phyloP scores from a whole-genome alignment of 2,113 vertebrate species.

The Psilopsiagon aymara region DNA sequence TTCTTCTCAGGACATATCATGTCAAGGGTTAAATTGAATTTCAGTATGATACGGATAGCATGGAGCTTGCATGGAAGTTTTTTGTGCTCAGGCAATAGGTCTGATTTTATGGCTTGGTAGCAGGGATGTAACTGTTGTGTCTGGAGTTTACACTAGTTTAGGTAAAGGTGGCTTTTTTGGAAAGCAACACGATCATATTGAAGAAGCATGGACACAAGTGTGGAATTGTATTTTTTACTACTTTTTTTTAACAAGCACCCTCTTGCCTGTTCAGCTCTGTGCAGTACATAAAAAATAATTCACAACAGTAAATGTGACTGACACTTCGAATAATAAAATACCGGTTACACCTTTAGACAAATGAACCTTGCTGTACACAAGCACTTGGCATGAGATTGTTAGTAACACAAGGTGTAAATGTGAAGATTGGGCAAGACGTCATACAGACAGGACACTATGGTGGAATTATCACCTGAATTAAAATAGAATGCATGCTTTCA shows the following conservation, averaged over 20 bases:
- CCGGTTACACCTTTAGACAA: background rate
- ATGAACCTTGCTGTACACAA: background rate
- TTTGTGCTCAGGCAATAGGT: background rate
- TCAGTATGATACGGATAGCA: background rate
- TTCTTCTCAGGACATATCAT: background rate
- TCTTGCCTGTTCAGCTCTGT: background rate
- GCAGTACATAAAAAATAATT: background rate
- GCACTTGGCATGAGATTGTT: background rate
- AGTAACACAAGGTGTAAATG: background rate
- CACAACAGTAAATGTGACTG: background rate
- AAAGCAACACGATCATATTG: background rate
- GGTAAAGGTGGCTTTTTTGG: background rate
- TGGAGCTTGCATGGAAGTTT: background rate
- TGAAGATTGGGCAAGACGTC: background rate
- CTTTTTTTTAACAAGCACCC: background rate
- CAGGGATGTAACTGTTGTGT: background rate
- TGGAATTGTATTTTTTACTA: background rate
- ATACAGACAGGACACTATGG: background rate
- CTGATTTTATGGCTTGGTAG: background rate
- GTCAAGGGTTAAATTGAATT: conserved; percentile 14
- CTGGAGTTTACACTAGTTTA: background rate
- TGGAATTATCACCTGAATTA: background rate
- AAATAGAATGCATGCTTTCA: background rate
- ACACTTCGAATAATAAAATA: background rate
- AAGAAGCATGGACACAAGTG: fast-evolving